These are phyloP conservation scores for Dendronephthya gigantea DNA, from an alignment of 64 coral and sea anemone genomes.

Conservation along the genomic window DNA sequence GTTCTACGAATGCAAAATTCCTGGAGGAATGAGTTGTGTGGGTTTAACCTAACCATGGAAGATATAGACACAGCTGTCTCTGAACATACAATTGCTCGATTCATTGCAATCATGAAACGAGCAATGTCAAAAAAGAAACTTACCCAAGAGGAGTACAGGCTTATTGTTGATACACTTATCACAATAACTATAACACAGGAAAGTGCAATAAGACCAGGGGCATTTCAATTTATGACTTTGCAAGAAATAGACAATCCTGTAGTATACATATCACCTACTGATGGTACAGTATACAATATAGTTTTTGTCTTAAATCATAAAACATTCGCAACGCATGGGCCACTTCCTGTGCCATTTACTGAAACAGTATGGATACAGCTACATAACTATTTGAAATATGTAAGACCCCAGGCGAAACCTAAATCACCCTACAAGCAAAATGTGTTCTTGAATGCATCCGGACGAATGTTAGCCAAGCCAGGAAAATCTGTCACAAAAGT, in stretches of 20 bases:
- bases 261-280: neutral
- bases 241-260: slow-evolving; percentile 24
- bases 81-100: slow-evolving; percentile 9
- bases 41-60: slow-evolving; percentile 18
- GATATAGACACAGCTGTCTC: slow-evolving; percentile 24
- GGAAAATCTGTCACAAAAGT: slow-evolving; percentile 26
- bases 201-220: slow-evolving; percentile 27
- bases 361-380: slow-evolving; percentile 22
- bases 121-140: slow-evolving; percentile 11
- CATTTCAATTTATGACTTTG: slow-evolving; percentile 36
- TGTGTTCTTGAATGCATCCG: slow-evolving; percentile 23
- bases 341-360: slow-evolving; percentile 22
- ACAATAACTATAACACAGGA: slow-evolving; percentile 24
- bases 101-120: slow-evolving; percentile 22
- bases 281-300: slow-evolving; percentile 26
- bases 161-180: slow-evolving; percentile 28
- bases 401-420: slow-evolving; percentile 5
- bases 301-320: slow-evolving; percentile 23
- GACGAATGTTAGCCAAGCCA: slow-evolving; percentile 11
- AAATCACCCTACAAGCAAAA: slow-evolving; percentile 17
- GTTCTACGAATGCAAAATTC: slow-evolving; percentile 36
- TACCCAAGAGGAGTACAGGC: slow-evolving; percentile 20
- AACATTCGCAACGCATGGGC: neutral
- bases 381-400: slow-evolving; percentile 26
- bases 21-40: slow-evolving; percentile 17